These are phyloP conservation scores for Coluber constrictor DNA, from an alignment of 2,797 vertebrate genomes.

Conservation along the genomic window DNA sequence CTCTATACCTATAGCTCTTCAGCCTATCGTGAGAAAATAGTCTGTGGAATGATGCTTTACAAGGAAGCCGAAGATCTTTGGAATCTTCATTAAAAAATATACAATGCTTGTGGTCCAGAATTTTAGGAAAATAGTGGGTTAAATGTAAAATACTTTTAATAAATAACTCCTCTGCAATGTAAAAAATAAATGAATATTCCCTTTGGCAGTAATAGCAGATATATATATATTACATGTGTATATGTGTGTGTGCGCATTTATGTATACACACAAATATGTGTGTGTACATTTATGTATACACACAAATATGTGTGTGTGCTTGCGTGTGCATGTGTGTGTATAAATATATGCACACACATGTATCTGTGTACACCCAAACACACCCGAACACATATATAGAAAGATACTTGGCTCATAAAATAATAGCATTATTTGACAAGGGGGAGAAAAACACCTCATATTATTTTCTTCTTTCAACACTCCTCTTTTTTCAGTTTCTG, in stretches of 20 bases:
- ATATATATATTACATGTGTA: constrained; percentile 18
- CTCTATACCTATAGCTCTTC: constrained; percentile 39
- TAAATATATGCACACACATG: not conserved
- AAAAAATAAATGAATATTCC: constrained; percentile 80
- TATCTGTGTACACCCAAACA: not conserved
- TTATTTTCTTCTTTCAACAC: constrained; percentile 62
- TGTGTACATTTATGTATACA: not conserved
- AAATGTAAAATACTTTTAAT: constrained; percentile 76
- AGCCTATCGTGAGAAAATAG: constrained; percentile 53
- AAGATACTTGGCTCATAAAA: constrained; percentile 66
- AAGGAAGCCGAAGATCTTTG: constrained; percentile 42
- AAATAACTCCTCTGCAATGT: constrained; percentile 76
- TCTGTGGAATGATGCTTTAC: constrained; percentile 37
- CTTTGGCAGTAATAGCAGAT: constrained; percentile 85
- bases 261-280: no score
- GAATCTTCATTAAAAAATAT: constrained; percentile 51
- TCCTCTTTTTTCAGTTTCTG: not conserved
- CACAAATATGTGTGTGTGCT: not conserved
- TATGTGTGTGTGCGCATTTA: not conserved
- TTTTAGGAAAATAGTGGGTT: constrained; percentile 68
- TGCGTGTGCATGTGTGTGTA: not conserved
- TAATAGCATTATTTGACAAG: constrained; percentile 56
- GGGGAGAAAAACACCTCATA: constrained; percentile 42
- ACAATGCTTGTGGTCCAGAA: constrained; percentile 51
- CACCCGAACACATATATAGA: constrained; percentile 62